These are phyloP conservation scores for Macrophya alboannulata DNA, from an alignment of 2,888 invertebrate species.

Conservation along the genomic window DNA sequence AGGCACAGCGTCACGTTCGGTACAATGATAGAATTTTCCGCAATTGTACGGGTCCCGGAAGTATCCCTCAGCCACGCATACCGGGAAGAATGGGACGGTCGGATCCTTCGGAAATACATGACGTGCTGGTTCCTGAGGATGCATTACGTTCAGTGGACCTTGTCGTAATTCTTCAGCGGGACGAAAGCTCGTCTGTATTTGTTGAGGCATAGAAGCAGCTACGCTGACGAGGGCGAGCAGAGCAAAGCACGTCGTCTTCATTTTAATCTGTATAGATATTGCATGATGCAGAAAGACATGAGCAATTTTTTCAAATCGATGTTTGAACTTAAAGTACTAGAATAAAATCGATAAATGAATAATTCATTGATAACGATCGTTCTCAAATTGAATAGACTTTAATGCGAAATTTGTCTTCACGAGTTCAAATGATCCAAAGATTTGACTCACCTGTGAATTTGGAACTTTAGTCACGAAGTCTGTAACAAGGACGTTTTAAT, in stretches of 20 bases:
- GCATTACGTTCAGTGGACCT: conserved; percentile 51
- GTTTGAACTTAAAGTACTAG: too few species aligned
- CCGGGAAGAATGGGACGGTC: conserved; percentile 63
- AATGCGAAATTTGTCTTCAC: too few species aligned
- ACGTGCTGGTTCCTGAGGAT: conserved; percentile 66
- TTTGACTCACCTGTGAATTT: conserved; percentile 8
- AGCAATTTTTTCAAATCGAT: not conserved
- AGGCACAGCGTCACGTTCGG: conserved; percentile 58
- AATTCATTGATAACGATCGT: too few species aligned
- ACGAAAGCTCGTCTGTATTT: conserved; percentile 19
- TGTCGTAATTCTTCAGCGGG: conserved; percentile 60
- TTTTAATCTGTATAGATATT: not conserved
- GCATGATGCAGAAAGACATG: not conserved
- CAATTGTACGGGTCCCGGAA: conserved; percentile 70
- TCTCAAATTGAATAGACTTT: too few species aligned
- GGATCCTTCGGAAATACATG: conserved; percentile 65
- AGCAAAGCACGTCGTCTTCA: conserved; percentile 33
- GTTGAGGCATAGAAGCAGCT: not conserved
- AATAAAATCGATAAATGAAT: too few species aligned
- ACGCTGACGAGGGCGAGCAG: conserved; percentile 22
- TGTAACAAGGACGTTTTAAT: not conserved
- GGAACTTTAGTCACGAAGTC: too few species aligned
- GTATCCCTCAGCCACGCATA: conserved; percentile 65
- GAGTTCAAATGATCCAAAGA: not conserved
- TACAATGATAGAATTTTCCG: conserved; percentile 68